Evolutionary conservation across 2,797 vertebrate species (phyloP), one percentile per base, ranked within the genome.

Genomic region (Acomys russatus): DNA sequence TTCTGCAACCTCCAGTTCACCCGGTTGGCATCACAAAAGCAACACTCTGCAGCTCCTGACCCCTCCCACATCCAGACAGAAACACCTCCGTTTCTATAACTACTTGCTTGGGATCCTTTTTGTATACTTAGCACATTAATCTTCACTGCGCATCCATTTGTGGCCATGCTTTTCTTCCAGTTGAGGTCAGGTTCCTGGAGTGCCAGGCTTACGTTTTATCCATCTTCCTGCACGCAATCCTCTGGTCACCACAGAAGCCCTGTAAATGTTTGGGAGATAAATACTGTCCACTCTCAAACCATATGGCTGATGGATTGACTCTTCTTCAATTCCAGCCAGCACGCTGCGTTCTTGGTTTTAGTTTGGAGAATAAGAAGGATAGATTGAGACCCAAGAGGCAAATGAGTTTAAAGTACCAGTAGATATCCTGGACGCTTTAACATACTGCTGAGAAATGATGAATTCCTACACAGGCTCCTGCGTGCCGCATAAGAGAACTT

Each of bases 391-490:
- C 71, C 76, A 84, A 90, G 83, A 92, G 77, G 84, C 49, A 92
- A 85, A 92, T 96, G 91, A 92, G 94, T 92, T 94, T 89, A 93
- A 87, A 96, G 86, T 76, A 66, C n/a, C 38, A 6, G 71, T 54
- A 70, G 61, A 61, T 49, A n/a, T 12, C 61, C 87, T 56, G 85
- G 93, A 82, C 20, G 7, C 61, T 92, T 94, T 66, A 80, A 85
- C 15, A 76, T 49, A 49, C 73, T 82, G 93, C 9, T 33, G 35
- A 54, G 44, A 88, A 87, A 74, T 88, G 76, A 96, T 87, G 63
- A 68, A 89, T 90, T 66, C 56, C 30, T 70, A 15, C 0, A n/a
- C 20, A 86, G 44, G 83, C 44, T 91, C 76, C 22, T 30, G 82
- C 61, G 38, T 51, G 64, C 93, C 63, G 18, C 64, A 22, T 38